These are phyloP conservation scores for Gymnoscopelus microlampas DNA, from an alignment of 2,797 vertebrate genomes.

Conservation along the genomic window DNA sequence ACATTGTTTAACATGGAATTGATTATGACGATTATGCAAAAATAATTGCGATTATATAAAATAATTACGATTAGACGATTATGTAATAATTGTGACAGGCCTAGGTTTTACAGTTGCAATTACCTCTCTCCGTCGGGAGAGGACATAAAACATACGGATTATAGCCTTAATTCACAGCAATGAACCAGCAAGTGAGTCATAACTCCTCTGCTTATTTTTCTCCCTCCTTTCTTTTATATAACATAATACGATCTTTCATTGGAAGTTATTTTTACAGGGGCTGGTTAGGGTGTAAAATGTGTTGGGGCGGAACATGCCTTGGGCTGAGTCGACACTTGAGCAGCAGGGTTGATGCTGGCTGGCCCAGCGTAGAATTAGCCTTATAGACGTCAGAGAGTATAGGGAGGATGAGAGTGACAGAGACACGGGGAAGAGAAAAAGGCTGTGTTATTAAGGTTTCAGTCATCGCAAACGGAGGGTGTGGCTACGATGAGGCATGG, in stretches of 20 bases:
- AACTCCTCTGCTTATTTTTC: conserved; percentile 39
- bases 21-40: too few relatives aligned
- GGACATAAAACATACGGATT: too few relatives aligned
- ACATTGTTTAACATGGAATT: too few relatives aligned
- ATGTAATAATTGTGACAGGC: too few relatives aligned
- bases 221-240: conserved; percentile 46
- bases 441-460: conserved; percentile 29
- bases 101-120: too few relatives aligned
- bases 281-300: conserved; percentile 56
- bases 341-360: conserved; percentile 24
- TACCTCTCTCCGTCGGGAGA: too few relatives aligned
- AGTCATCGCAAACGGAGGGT: conserved; percentile 23
- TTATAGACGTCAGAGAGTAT: conserved; percentile 1
- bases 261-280: conserved; percentile 64
- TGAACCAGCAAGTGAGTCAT: conserved; percentile 43
- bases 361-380: conserved; percentile 13
- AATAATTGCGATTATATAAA: too few relatives aligned
- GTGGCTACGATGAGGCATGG: conserved; percentile 3
- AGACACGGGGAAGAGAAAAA: conserved; percentile 27
- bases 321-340: conserved; percentile 22
- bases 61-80: too few relatives aligned
- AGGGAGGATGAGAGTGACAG: conserved; percentile 26
- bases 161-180: conserved; percentile 42
- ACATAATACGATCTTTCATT: conserved; percentile 37
- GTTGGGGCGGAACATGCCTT: conserved; percentile 36